phyloP scores from a whole-genome alignment of 2,797 vertebrate species.

The Poeciliopsis gracilis region DNA sequence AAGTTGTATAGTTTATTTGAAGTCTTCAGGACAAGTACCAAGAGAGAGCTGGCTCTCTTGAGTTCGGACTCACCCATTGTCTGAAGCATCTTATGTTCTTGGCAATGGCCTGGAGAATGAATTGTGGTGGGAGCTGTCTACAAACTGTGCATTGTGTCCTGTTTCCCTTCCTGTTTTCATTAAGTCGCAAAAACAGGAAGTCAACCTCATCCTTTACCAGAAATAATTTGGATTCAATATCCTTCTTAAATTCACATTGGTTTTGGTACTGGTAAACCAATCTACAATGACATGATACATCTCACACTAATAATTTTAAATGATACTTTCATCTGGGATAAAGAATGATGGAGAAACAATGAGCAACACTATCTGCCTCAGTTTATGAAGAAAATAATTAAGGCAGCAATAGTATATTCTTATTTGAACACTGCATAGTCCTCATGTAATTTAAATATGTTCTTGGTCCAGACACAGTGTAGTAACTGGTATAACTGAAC shows the following conservation, averaged over 20 bases:
- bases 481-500: too few relatives aligned
- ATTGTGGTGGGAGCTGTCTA: constrained; percentile 35
- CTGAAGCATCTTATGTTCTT: constrained; percentile 43
- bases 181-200: constrained; percentile 22
- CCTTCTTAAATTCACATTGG: background rate
- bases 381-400: background rate
- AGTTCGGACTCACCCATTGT: constrained; percentile 1
- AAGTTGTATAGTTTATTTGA: background rate
- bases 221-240: constrained; percentile 19
- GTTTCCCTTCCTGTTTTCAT: constrained; percentile 28
- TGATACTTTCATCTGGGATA: background rate
- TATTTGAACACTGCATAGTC: background rate
- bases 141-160: constrained; percentile 23
- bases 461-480: too few relatives aligned
- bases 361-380: background rate
- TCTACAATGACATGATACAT: background rate
- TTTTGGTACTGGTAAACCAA: background rate
- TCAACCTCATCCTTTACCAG: constrained; percentile 4
- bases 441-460: background rate
- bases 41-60: background rate
- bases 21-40: background rate
- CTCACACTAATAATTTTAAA: background rate
- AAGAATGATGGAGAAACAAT: background rate
- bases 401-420: background rate
- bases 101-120: constrained; percentile 48